Conservation (phyloP, 2,113 vertebrate species). For the Propithecus coquereli region DNA sequence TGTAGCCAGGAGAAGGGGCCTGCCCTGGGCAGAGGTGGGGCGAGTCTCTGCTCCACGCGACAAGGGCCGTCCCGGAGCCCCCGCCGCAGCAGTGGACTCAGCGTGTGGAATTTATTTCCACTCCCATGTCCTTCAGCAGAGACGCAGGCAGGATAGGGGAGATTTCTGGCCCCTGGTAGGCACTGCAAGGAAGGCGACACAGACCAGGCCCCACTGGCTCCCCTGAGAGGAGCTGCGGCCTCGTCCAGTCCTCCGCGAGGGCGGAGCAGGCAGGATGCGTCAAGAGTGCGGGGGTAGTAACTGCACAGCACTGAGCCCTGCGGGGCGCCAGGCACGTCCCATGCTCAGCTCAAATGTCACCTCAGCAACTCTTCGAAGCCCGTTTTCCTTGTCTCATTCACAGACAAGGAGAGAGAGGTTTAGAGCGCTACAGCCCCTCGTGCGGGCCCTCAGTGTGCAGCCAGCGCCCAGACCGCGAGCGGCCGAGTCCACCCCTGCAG, state of each 20-base stretch:
- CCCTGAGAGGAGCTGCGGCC: background rate
- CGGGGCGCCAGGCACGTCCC: background rate
- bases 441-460: background rate
- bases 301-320: accelerated
- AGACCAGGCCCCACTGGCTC: accelerated
- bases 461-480: background rate
- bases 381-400: background rate
- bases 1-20: background rate
- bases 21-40: background rate
- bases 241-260: background rate
- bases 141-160: background rate
- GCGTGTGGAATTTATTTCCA: background rate
- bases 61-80: background rate
- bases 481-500: background rate
- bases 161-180: background rate
- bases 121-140: background rate
- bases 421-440: background rate
- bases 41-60: background rate
- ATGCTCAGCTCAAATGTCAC: accelerated
- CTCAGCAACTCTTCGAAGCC: too few relatives aligned
- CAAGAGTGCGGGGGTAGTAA: accelerated
- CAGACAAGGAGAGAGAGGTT: background rate
- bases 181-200: accelerated
- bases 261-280: background rate
- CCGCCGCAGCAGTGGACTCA: accelerated